Base-by-base conservation (phyloP, 2,888 invertebrate species). In the Erebia ligea region DNA sequence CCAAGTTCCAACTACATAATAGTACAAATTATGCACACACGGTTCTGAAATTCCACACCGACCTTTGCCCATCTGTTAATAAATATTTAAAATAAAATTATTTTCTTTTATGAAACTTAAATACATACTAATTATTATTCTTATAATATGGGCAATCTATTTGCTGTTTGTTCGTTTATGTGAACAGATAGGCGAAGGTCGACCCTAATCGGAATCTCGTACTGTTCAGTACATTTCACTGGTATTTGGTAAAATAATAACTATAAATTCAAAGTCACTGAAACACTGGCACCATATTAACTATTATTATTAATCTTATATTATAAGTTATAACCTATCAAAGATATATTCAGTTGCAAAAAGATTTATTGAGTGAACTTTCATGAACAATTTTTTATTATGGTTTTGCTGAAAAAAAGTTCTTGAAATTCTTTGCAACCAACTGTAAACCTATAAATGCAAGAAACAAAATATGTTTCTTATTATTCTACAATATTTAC, bases 371-470 rank as follows among this genome's bases (percentile, higher is more conserved):
- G 9, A 34, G 2, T 19, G 9, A 15, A 34, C 13, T 25, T 58
- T 25, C 13, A 34, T 58, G 6, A 58, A 58, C 34, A 10, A 9
- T 34, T 58, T 34, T 58, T 8, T 34, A 34, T 6, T 25, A 6
- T 25, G 3, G 5, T 13, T 21, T 57, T 6, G 21, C 19, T 19
- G 0, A 19, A 9, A 9, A 9, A 54, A 19, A 54, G 6, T 9
- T 19, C n/a, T n/a, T 25, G 1, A 3, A 13, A 19, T 21, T 8
- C 10, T 58, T 57, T 58, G 19, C 54, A 54, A 54, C 19, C 19
- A 9, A 54, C 17, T 19, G 8, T 45, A 45, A 50, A 50, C 57
- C 65, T 74, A 74, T 74, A 74, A 74, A 74, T 74, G 74, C 74
- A 66, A 59, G 48, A 21, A 11, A 48, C 67, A 69, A 71, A 67